Evolutionary conservation across 37 sponge, comb jelly and placozoan species (phyloP).

Genomic region (Tethya wilhelma): DNA sequence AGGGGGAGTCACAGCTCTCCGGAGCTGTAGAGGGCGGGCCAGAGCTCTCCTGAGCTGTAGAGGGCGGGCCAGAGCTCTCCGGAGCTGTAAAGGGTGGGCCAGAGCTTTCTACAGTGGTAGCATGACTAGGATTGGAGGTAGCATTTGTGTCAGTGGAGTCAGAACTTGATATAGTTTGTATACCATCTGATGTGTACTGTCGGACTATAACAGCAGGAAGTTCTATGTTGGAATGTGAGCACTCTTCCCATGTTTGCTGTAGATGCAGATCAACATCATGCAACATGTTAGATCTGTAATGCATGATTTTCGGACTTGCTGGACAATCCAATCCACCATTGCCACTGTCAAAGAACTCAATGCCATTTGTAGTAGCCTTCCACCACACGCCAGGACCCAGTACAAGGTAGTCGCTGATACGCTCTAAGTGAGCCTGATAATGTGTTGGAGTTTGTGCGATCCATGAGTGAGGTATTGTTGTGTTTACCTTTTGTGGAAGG

Average conservation of each 20-base stretch:
- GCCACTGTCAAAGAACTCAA: constrained; percentile 1
- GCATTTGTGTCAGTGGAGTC: no score
- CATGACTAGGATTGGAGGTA: no score
- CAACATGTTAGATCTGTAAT: neutral
- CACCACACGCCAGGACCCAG: neutral
- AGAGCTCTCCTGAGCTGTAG: no score
- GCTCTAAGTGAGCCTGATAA: constrained; percentile 17
- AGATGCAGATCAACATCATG: neutral
- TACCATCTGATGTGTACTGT: no score
- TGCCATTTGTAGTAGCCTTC: neutral
- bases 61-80: no score
- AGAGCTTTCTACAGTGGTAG: no score
- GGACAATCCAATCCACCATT: no score
- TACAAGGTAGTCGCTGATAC: neutral
- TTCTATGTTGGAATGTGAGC: neutral
- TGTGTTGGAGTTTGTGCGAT: neutral
- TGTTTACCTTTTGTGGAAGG: neutral
- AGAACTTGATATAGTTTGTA: no score
- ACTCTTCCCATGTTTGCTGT: constrained; percentile 5
- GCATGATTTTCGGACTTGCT: neutral
- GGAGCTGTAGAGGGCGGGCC: no score
- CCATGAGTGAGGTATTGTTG: constrained; percentile 12
- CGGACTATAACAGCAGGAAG: constrained; percentile 1
- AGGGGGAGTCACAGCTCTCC: no score
- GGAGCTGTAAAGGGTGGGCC: no score